Evolutionary conservation across 2,113 vertebrate genomes (phyloP).

Genomic region (Glaucidium brasilianum): DNA sequence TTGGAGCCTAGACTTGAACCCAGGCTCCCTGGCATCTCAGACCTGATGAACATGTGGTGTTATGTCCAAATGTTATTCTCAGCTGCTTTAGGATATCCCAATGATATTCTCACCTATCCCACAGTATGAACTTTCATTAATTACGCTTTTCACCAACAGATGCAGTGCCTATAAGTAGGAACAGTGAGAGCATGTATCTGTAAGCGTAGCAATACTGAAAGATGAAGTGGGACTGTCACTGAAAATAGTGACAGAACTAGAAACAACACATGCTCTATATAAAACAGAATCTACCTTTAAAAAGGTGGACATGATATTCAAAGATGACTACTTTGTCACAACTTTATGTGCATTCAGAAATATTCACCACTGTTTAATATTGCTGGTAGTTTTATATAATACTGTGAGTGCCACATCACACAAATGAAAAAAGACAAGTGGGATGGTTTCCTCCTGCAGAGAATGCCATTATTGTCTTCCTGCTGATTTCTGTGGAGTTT

Average conservation of each 20-base stretch:
- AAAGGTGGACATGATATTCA: neutral
- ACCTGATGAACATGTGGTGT: neutral
- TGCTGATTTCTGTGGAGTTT: neutral
- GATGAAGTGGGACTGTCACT: neutral
- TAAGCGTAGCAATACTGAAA: neutral
- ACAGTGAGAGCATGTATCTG: neutral
- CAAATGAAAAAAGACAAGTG: neutral
- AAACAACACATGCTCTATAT: neutral
- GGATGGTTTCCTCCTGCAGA: neutral
- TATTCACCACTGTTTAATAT: neutral
- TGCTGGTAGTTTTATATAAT: neutral
- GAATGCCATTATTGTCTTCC: neutral
- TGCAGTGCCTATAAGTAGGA: neutral
- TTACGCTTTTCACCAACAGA: neutral
- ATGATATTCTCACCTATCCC: neutral
- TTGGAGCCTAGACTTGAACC: neutral
- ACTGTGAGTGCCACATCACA: neutral
- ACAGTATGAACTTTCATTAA: neutral
- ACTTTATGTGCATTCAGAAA: neutral
- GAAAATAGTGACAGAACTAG: neutral
- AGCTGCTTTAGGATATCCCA: neutral
- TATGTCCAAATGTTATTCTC: neutral
- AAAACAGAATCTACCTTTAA: neutral
- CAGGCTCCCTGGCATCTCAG: neutral
- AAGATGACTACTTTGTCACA: neutral